Evolutionary conservation across 2,113 vertebrate genomes (phyloP).

Genomic region (Laticauda laticaudata): DNA sequence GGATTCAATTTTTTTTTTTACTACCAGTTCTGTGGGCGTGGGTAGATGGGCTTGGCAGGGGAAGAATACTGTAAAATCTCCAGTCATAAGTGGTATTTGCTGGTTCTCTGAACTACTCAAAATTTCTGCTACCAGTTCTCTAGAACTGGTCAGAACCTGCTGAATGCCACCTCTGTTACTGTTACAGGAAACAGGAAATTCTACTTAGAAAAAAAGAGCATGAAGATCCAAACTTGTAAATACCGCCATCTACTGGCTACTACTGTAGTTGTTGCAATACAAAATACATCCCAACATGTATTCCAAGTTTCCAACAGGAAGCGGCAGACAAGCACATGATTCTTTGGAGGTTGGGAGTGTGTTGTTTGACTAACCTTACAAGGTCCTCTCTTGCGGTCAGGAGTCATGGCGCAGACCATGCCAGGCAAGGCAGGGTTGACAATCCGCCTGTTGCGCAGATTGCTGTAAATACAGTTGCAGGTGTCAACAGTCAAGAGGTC

Average conservation of each 20-base stretch:
- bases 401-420: slow-evolving; percentile 50
- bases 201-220: background rate
- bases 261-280: background rate
- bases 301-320: background rate
- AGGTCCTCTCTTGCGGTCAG: slow-evolving; percentile 42
- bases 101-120: no score
- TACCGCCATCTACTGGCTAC: background rate
- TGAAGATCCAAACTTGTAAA: background rate
- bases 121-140: no score
- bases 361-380: slow-evolving; percentile 52
- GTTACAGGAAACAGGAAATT: background rate
- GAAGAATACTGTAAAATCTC: no score
- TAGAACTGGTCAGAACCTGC: no score
- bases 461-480: slow-evolving; percentile 45
- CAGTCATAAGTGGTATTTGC: no score
- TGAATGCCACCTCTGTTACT: background rate
- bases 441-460: background rate
- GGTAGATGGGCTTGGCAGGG: no score
- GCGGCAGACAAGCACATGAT: accelerated
- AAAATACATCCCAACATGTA: background rate
- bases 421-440: slow-evolving; percentile 2
- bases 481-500: slow-evolving; percentile 45
- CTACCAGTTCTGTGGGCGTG: no score
- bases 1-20: no score
- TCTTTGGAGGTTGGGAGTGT: background rate